These are phyloP conservation scores for Hyalella azteca DNA, from an alignment of 2,888 invertebrate genomes.

Conservation along the genomic window DNA sequence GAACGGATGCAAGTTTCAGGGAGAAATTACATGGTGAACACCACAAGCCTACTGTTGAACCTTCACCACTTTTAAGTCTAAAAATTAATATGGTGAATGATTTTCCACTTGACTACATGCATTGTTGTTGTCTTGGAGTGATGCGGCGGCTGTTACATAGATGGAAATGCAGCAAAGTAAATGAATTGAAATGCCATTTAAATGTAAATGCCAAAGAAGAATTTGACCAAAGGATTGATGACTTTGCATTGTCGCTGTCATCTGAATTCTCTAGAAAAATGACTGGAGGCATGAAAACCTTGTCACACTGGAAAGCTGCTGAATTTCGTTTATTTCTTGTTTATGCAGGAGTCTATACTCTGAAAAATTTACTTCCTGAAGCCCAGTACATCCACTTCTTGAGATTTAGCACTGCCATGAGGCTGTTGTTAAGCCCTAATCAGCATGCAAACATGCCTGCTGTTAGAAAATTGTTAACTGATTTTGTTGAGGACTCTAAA, in stretches of 20 bases:
- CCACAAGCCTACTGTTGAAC: too few relatives aligned
- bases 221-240: background rate
- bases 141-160: background rate
- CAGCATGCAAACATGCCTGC: background rate
- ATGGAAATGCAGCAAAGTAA: background rate
- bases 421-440: background rate
- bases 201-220: background rate
- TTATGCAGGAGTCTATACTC: background rate
- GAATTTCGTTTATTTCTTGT: background rate
- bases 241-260: background rate
- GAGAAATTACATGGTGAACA: too few relatives aligned
- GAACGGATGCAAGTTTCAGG: too few relatives aligned
- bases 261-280: background rate
- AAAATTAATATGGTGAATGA: background rate
- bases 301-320: background rate
- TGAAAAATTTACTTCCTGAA: background rate
- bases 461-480: background rate
- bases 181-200: background rate
- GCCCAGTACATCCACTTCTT: background rate
- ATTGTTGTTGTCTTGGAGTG: background rate
- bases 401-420: background rate
- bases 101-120: background rate
- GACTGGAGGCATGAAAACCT: background rate
- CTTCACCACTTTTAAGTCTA: too few relatives aligned
- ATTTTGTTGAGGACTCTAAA: background rate